phyloP scores from a whole-genome alignment of 1,140 invertebrate species.

The fruit fly (Drosophila melanogaster) region DNA sequence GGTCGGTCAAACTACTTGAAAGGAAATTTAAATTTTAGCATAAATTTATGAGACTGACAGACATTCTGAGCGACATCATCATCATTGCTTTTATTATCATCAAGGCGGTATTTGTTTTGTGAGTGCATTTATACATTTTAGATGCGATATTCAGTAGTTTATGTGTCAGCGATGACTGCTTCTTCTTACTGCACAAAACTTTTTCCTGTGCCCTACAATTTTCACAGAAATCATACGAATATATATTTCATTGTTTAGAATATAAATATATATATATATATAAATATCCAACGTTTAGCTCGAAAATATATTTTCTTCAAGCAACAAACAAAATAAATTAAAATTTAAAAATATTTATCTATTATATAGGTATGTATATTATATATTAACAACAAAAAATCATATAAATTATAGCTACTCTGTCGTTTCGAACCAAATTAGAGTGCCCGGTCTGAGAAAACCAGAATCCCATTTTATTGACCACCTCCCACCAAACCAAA shows the following conservation, averaged over 20 bases:
- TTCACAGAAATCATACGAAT: neutral
- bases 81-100: constrained; percentile 30
- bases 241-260: neutral
- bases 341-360: neutral
- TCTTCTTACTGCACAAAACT: constrained; percentile 40
- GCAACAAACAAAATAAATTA: neutral
- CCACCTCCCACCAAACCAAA: constrained; percentile 29
- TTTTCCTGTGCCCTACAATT: constrained; percentile 8
- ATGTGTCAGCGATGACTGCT: constrained; percentile 33
- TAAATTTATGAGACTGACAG: constrained; percentile 63
- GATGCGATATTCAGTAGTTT: constrained; percentile 47
- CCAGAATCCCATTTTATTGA: constrained; percentile 30
- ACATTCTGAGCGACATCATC: constrained; percentile 39
- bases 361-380: neutral
- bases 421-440: too few species aligned
- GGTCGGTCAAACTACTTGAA: constrained; percentile 48
- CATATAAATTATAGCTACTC: neutral
- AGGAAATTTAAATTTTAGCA: constrained; percentile 81
- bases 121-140: constrained; percentile 45
- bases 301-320: neutral
- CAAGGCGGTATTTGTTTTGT: constrained; percentile 39
- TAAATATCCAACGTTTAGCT: too few species aligned
- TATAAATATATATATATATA: neutral
- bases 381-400: neutral
- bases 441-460: neutral